Conservation (phyloP, 2,888 invertebrate genomes). For the Leucania comma region DNA sequence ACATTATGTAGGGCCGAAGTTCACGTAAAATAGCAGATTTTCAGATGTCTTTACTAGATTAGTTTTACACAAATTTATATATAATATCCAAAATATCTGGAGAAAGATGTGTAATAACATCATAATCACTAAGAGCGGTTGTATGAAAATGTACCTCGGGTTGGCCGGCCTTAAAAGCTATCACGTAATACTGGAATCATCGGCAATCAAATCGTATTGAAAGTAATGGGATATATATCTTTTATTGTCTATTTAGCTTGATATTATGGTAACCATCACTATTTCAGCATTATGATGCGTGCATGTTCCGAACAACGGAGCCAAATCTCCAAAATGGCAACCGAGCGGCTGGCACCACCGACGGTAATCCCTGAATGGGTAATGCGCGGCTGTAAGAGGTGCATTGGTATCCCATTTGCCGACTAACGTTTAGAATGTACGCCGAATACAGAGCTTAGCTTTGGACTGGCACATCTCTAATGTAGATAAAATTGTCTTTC, state of each 20-base stretch:
- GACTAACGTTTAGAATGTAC: slow-evolving; percentile 45
- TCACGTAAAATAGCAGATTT: no score
- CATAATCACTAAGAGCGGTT: no score
- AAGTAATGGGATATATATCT: slow-evolving; percentile 12
- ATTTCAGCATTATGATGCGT: slow-evolving; percentile 43
- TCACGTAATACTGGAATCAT: slow-evolving; percentile 12
- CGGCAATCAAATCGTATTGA: slow-evolving; percentile 21
- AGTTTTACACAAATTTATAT: no score
- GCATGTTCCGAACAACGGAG: slow-evolving; percentile 42
- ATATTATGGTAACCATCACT: slow-evolving; percentile 11
- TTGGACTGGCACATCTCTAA: slow-evolving; percentile 23
- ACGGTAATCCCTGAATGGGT: slow-evolving; percentile 70
- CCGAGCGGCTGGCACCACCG: slow-evolving; percentile 53
- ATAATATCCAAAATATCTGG: no score
- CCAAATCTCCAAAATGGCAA: slow-evolving; percentile 65
- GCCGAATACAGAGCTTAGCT: slow-evolving; percentile 41
- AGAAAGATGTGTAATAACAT: no score
- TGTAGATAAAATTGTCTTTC: slow-evolving; percentile 38
- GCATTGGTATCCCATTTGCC: slow-evolving; percentile 63
- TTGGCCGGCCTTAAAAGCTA: no score
- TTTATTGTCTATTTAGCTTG: slow-evolving; percentile 20
- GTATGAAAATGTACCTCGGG: no score
- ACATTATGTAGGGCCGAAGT: no score
- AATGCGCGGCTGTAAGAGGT: slow-evolving; percentile 64
- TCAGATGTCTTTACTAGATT: no score